phyloP scores from a whole-genome alignment of 1,140 invertebrate genomes.

The Drosophila willistoni region DNA sequence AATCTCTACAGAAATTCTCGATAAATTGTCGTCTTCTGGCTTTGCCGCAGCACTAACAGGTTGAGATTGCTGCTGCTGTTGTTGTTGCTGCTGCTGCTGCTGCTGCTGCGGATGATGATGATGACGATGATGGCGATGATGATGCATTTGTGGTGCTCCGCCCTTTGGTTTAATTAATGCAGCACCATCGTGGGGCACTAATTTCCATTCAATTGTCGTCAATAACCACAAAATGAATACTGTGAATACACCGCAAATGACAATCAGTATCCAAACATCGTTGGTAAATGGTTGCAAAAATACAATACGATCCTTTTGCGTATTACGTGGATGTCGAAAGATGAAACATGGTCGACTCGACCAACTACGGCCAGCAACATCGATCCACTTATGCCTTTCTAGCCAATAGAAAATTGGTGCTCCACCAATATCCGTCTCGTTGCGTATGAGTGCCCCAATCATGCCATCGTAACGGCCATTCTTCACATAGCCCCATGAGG shows the following conservation, averaged over 20 bases:
- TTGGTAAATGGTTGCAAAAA: slow-evolving; percentile 85
- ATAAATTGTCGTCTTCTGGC: slow-evolving; percentile 12
- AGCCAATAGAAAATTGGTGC: slow-evolving; percentile 85
- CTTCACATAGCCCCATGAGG: slow-evolving; percentile 87
- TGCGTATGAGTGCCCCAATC: slow-evolving; percentile 86
- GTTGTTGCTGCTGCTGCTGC: background rate
- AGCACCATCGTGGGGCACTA: slow-evolving; percentile 62
- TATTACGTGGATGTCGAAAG: slow-evolving; percentile 87
- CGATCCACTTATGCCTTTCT: slow-evolving; percentile 85
- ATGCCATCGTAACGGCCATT: slow-evolving; percentile 88
- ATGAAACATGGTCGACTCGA: slow-evolving; percentile 84
- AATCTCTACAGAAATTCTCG: slow-evolving; percentile 16
- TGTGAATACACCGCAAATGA: slow-evolving; percentile 70
- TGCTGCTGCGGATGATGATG: slow-evolving; percentile 23
- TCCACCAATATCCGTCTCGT: slow-evolving; percentile 86
- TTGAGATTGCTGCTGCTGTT: slow-evolving; percentile 6
- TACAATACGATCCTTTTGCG: slow-evolving; percentile 85
- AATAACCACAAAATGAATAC: slow-evolving; percentile 74
- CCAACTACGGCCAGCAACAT: slow-evolving; percentile 86
- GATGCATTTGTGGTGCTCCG: slow-evolving; percentile 43
- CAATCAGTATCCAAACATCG: slow-evolving; percentile 85
- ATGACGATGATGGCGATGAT: slow-evolving; percentile 25
- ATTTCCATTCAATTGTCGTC: slow-evolving; percentile 69
- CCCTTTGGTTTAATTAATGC: slow-evolving; percentile 69
- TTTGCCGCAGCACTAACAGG: slow-evolving; percentile 21